phyloP scores from a whole-genome alignment of 2,797 vertebrate species.

The Crocidura indochinensis region DNA sequence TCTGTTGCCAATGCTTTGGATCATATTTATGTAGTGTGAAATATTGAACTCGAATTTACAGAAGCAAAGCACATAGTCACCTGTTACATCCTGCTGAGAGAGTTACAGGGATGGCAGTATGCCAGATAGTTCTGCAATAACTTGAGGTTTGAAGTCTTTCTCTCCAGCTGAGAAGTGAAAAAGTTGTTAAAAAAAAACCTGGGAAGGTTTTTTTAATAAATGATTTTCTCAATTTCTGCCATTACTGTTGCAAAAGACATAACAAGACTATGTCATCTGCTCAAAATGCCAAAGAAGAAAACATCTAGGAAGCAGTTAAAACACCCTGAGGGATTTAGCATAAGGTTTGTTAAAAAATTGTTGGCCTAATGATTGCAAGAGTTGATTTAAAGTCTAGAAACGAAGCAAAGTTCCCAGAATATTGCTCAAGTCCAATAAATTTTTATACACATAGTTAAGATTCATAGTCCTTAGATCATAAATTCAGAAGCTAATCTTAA shows the following conservation, averaged over 20 bases:
- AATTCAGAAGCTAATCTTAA: too few relatives aligned
- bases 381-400: neutral
- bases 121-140: conserved; percentile 8
- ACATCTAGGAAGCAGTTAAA: neutral
- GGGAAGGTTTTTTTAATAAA: neutral
- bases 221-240: neutral
- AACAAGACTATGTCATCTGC: neutral
- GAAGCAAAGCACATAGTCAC: neutral
- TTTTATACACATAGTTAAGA: neutral
- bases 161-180: conserved; percentile 33
- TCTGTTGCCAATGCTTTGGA: neutral
- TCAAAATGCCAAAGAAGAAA: neutral
- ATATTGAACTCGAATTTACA: neutral
- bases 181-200: neutral
- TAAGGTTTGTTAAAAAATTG: neutral
- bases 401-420: neutral
- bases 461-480: neutral
- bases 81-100: neutral
- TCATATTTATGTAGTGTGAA: neutral
- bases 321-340: too few relatives aligned
- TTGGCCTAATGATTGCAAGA: neutral
- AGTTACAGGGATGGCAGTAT: neutral
- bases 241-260: conserved; percentile 12
- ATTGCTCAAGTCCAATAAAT: neutral
- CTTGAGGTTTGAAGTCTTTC: neutral